A percentile compares a stretch with the other conserved stretches of the same genome.
Evolutionary conservation across 2,113 vertebrate species (phyloP).

Genomic region (Sylvietta virens): DNA sequence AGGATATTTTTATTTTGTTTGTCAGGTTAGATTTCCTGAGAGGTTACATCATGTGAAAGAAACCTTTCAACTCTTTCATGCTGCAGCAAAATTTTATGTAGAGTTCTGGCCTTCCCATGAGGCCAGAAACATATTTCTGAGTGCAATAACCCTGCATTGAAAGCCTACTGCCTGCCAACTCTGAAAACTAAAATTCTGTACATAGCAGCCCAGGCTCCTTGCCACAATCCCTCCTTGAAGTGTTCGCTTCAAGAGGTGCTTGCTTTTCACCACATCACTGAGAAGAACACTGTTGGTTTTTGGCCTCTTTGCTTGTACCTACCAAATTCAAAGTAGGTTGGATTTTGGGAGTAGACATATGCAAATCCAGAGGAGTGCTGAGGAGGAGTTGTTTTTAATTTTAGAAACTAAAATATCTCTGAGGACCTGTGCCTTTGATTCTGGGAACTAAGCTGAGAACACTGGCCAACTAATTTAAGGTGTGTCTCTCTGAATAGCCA

Average conservation of each 20-base stretch:
- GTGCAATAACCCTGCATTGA: background rate
- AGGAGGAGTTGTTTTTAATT: background rate
- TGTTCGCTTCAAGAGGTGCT: background rate
- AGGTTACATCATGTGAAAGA: slow-evolving; percentile 5
- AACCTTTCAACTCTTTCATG: slow-evolving; percentile 7
- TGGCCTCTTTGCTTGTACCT: background rate
- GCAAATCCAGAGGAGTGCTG: background rate
- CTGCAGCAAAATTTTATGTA: slow-evolving; percentile 17
- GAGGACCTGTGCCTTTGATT: background rate
- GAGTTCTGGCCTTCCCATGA: background rate
- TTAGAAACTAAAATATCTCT: background rate
- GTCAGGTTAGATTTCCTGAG: slow-evolving; percentile 11
- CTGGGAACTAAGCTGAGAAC: background rate
- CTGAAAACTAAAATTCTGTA: background rate
- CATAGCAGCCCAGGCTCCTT: background rate
- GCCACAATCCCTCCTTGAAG: background rate
- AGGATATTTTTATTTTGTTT: slow-evolving; percentile 22
- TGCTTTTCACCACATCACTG: background rate
- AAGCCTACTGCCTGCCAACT: background rate
- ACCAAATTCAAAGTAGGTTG: background rate
- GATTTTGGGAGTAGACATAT: background rate
- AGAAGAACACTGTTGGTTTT: background rate
- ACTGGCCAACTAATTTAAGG: background rate
- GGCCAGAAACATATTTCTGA: slow-evolving; percentile 29
- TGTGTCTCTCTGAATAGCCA: background rate